These are phyloP conservation scores for Sebastes diaconus DNA, from an alignment of 2,797 vertebrate species.

Conservation along the genomic window DNA sequence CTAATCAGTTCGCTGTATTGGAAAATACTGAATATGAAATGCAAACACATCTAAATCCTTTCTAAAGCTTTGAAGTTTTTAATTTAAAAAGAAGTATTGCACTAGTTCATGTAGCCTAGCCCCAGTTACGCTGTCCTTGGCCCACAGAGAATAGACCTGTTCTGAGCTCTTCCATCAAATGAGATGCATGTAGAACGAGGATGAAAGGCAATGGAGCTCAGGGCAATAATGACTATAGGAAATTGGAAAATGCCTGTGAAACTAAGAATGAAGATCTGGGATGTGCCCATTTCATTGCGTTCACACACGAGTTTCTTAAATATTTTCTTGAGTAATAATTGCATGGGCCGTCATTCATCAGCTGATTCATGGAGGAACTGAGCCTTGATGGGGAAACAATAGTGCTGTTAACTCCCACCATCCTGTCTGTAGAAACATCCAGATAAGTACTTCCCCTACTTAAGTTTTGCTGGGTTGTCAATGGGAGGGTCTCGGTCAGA, in stretches of 20 bases:
- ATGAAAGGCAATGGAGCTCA: neutral
- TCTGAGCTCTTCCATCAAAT: conserved; percentile 9
- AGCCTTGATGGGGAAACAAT: neutral
- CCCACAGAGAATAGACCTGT: conserved; percentile 16
- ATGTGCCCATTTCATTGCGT: neutral
- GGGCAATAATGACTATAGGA: neutral
- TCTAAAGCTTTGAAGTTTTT: neutral
- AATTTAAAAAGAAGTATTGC: neutral
- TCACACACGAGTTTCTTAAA: neutral
- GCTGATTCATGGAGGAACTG: conserved; percentile 13
- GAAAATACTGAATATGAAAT: neutral
- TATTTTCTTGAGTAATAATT: conserved; percentile 7
- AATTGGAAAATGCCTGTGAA: neutral
- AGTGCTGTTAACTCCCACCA: neutral
- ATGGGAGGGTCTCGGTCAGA: neutral
- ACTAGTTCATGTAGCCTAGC: neutral
- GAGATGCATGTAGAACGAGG: neutral
- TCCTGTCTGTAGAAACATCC: neutral
- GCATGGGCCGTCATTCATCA: neutral
- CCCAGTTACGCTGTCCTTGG: neutral
- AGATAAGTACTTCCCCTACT: neutral
- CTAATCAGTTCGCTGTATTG: neutral
- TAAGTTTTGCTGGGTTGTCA: neutral
- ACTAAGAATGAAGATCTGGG: neutral
- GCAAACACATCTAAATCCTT: neutral